Evolutionary conservation across 2,113 vertebrate genomes (phyloP).

Genomic region (Charina bottae): DNA sequence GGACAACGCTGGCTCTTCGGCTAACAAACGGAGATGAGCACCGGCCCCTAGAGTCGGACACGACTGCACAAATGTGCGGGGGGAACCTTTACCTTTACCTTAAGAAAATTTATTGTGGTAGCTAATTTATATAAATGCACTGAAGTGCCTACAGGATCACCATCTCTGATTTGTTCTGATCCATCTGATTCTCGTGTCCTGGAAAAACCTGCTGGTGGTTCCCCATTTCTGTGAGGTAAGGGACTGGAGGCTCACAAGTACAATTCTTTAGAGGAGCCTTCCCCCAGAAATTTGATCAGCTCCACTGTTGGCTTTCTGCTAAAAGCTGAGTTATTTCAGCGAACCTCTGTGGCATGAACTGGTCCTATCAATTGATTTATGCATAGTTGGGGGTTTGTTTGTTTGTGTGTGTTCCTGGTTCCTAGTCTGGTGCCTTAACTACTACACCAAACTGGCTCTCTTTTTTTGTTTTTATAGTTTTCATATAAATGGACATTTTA

Average conservation of each 20-base stretch:
- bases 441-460: not conserved
- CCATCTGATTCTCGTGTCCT: not conserved
- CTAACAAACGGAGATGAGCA: too few species aligned
- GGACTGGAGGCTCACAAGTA: not conserved
- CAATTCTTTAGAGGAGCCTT: not conserved
- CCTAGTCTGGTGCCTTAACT: not conserved
- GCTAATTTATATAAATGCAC: not conserved
- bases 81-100: too few species aligned
- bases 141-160: not conserved
- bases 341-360: not conserved
- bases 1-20: too few species aligned
- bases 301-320: not conserved
- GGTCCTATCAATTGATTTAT: not conserved
- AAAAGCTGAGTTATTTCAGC: not conserved
- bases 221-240: not conserved
- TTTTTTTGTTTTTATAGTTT: not conserved
- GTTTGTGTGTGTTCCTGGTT: not conserved
- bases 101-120: not conserved
- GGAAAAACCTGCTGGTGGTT: not conserved
- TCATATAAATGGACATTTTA: not conserved
- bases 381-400: not conserved
- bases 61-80: too few species aligned
- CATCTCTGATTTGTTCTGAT: not conserved
- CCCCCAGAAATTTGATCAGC: not conserved
- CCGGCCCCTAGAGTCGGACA: too few species aligned